phyloP scores from a whole-genome alignment of 2,797 vertebrate genomes.

The Propithecus perrieri region DNA sequence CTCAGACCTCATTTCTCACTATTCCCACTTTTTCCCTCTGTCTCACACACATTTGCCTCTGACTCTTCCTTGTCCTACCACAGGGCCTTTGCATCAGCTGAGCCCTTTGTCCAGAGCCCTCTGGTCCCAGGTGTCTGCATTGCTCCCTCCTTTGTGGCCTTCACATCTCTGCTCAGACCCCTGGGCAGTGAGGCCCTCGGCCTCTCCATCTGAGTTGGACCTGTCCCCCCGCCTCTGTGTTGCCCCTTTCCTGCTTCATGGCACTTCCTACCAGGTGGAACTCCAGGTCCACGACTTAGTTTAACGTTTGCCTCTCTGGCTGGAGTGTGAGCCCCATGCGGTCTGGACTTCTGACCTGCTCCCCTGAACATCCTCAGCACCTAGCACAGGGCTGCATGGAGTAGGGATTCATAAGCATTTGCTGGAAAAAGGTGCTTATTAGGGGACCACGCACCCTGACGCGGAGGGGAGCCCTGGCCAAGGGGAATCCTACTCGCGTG shows the following conservation, averaged over 20 bases:
- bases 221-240: neutral
- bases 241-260: neutral
- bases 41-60: neutral
- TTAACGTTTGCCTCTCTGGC: neutral
- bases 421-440: neutral
- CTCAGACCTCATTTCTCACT: neutral
- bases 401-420: neutral
- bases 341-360: neutral
- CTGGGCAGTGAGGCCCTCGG: rapidly evolving
- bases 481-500: neutral
- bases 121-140: rapidly evolving
- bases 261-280: neutral
- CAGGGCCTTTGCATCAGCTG: neutral
- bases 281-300: neutral
- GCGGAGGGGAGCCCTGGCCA: too few relatives aligned
- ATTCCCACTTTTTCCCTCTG: neutral
- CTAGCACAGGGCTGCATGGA: rapidly evolving
- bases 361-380: neutral
- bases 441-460: rapidly evolving
- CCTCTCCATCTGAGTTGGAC: too few relatives aligned
- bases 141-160: neutral
- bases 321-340: rapidly evolving
- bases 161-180: neutral
- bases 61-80: neutral
- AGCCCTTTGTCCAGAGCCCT: neutral